phyloP scores from a whole-genome alignment of 2,113 vertebrate species.

The Strix uralensis region DNA sequence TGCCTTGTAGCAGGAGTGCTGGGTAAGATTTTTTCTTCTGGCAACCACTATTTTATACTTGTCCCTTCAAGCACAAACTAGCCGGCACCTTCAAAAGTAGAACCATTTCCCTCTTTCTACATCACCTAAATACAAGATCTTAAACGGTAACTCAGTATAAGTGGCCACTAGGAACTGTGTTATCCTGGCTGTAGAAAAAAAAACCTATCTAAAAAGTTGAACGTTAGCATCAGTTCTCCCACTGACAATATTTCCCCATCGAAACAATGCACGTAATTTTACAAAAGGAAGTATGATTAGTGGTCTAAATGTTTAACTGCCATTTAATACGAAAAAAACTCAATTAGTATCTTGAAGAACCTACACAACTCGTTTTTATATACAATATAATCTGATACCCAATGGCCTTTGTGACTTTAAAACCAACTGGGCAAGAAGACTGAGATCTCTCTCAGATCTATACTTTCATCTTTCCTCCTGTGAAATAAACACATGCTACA shows the following conservation, averaged over 20 bases:
- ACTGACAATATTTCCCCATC: not conserved
- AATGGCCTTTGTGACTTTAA: accelerated
- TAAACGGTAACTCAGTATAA: not conserved
- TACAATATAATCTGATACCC: not conserved
- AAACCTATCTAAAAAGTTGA: not conserved
- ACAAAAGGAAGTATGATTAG: not conserved
- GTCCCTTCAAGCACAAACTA: not conserved
- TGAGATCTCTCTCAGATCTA: not conserved
- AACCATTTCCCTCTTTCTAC: not conserved
- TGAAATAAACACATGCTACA: not conserved
- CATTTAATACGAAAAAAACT: not conserved
- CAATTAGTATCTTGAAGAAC: not conserved
- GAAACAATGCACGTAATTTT: not conserved
- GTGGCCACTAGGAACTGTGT: accelerated
- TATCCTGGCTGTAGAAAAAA: not conserved
- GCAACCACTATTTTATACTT: not conserved
- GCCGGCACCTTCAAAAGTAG: not conserved
- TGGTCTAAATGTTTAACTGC: not conserved
- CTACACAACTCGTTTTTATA: not conserved
- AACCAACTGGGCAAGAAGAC: not conserved
- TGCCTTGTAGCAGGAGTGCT: not conserved
- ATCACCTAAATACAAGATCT: not conserved
- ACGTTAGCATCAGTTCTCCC: not conserved
- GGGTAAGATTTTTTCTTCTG: not conserved
- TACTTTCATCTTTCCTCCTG: not conserved